Percentiles rank a stretch among this genome's conserved stretches.
These are phyloP conservation scores for Cyprinodon brontotheroides DNA, from an alignment of 2,113 vertebrate genomes.

Conservation along the genomic window DNA sequence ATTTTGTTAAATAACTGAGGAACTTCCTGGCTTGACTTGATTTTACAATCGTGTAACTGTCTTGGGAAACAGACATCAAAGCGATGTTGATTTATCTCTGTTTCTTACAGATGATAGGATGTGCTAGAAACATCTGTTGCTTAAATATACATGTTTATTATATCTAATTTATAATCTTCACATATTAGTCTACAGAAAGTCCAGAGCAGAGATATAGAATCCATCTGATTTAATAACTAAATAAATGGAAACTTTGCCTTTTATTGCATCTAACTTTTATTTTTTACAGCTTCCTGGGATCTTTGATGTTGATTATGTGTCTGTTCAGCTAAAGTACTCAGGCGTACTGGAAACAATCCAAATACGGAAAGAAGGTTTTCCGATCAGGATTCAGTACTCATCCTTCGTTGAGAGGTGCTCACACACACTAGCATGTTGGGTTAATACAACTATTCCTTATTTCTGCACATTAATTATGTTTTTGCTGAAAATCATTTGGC, in stretches of 20 bases:
- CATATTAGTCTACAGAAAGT: background rate
- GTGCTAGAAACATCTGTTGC: too few species aligned
- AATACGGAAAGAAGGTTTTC: slow-evolving; percentile 84
- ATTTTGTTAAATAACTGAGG: background rate
- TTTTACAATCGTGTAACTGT: too few species aligned
- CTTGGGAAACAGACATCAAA: background rate
- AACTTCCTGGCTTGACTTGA: too few species aligned
- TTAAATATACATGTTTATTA: too few species aligned
- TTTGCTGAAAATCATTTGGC: too few species aligned
- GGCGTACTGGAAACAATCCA: slow-evolving; percentile 86
- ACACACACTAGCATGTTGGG: background rate
- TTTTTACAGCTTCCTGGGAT: slow-evolving; percentile 80
- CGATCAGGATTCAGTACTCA: slow-evolving; percentile 81
- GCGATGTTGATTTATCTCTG: background rate
- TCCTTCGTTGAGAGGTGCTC: slow-evolving; percentile 85
- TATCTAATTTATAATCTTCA: too few species aligned
- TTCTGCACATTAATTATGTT: too few species aligned
- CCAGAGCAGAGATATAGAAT: background rate
- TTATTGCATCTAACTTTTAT: background rate
- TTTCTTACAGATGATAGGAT: too few species aligned
- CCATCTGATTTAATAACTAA: background rate
- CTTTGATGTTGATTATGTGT: slow-evolving; percentile 89
- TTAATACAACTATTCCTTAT: too few species aligned
- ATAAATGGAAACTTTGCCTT: background rate
- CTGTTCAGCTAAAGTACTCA: slow-evolving; percentile 84